Evolutionary conservation across 1,140 invertebrate genomes (phyloP).

Genomic region (Lordiphosa collinella): DNA sequence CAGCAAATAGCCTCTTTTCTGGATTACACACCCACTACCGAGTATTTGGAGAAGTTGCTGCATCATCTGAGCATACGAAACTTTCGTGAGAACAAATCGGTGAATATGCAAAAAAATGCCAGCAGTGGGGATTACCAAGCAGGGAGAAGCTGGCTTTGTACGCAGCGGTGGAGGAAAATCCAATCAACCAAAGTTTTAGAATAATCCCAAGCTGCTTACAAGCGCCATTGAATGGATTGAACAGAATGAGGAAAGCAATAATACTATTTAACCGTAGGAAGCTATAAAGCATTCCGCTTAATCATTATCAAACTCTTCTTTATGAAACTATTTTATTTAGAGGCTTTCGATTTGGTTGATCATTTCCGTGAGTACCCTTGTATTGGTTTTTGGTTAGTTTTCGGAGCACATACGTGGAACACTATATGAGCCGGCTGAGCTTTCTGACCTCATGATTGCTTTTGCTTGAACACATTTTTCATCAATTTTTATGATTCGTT

Average conservation of each 20-base stretch:
- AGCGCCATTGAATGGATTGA: conserved; percentile 60
- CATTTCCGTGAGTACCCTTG: no score
- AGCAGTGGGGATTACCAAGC: conserved; percentile 80
- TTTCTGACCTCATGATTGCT: no score
- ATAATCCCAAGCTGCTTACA: conserved; percentile 44
- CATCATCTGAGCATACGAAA: conserved; percentile 86
- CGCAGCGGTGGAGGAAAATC: conserved; percentile 80
- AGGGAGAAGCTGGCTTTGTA: conserved; percentile 82
- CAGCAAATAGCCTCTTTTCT: conserved; percentile 83
- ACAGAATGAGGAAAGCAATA: conserved; percentile 31
- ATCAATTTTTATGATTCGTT: no score
- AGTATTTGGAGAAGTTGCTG: conserved; percentile 81
- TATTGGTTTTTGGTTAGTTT: no score
- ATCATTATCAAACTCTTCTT: no score
- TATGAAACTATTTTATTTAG: no score
- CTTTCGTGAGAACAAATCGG: conserved; percentile 87
- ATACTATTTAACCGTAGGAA: conserved; percentile 25
- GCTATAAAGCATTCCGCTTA: no score
- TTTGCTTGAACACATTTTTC: no score
- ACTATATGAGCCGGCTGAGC: no score
- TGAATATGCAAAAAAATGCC: conserved; percentile 84
- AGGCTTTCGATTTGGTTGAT: no score
- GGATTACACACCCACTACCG: conserved; percentile 81
- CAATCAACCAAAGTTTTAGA: conserved; percentile 45
- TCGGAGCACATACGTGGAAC: no score